Base-by-base conservation (phyloP, 2,797 vertebrate species). In the Merluccius polli region DNA sequence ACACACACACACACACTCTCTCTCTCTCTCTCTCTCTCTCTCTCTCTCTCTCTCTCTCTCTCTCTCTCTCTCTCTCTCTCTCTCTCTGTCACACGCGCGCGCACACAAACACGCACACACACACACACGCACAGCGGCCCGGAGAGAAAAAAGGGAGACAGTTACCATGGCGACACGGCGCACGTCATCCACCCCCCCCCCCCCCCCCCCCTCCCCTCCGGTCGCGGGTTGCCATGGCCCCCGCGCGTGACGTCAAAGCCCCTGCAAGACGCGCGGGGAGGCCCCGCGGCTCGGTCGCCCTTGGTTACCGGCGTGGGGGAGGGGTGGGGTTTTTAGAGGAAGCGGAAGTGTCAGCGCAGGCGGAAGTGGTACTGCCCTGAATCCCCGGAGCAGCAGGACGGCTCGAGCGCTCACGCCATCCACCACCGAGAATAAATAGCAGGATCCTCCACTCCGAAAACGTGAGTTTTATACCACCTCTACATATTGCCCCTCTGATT, bases 351-450 rank as follows among this genome's bases (percentile, higher is more conserved):
- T 94, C 92, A 93, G 91, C 91, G 88, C 90, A 93, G 93, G 92
- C 94, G 95, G 95, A 95, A 95, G 95, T 94, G 93, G 93, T 93
- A 92, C 93, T 94, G 93, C 94, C 94, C 94, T 94, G 94, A 94
- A 94, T 88, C 93, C 91, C 90, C 90, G 87, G 91, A 94, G 90
- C 93, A 93, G 90, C 92, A 94, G 93, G 92, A 94, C 93, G 87
- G 92, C 89, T 90, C 88, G 87, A 92, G 85, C 85, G 92, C 90
- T 90, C 87, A 86, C 89, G 88, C 89, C 93, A 83, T 91, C 92
- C 89, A 92, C 3, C 33, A 8, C 59, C 24, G 78, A 88, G 91
- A 93, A 86, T 85, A 86, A 90, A 92, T 27, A 87, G 89, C 91
- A 86, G 91, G 89, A 93, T 27, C 59, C 38, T 65, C 82, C 90